Percentiles rank a stretch among this genome's conserved stretches.
phyloP scores from a whole-genome alignment of 35 echinoderm and acorn worm genomes.

The Lytechinus variegatus region DNA sequence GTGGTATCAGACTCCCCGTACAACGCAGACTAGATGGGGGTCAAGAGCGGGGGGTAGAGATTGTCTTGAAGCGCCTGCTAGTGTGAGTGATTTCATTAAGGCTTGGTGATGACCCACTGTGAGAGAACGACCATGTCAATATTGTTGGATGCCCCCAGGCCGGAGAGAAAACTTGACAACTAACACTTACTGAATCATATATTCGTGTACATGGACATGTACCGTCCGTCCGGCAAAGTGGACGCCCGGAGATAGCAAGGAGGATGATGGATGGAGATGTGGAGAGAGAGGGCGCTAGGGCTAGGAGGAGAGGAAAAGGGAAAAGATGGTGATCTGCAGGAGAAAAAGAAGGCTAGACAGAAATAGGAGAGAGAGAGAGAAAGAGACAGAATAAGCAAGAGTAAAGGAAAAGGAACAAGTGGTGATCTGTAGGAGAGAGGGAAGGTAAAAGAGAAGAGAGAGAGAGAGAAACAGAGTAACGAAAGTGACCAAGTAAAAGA shows the following conservation, averaged over 20 bases:
- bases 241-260: neutral
- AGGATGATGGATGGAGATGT: neutral
- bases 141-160: constrained; percentile 32
- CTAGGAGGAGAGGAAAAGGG: neutral
- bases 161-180: neutral
- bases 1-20: neutral
- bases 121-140: constrained; percentile 20
- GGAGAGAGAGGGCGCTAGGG: neutral
- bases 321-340: neutral
- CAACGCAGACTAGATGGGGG: neutral
- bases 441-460: neutral
- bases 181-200: constrained; percentile 37
- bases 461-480: neutral
- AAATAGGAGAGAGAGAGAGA: neutral
- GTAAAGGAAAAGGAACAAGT: neutral
- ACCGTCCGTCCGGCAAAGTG: neutral
- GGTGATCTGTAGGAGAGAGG: neutral
- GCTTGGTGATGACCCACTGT: neutral
- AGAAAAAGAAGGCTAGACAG: neutral
- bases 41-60: neutral
- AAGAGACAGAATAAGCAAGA: neutral
- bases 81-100: constrained; percentile 44
- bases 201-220: neutral
- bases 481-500: neutral
- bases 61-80: neutral